Evolutionary conservation across 2,113 vertebrate species (phyloP), one percentile per base, ranked within the genome.

Genomic region (Toxostoma redivivum): DNA sequence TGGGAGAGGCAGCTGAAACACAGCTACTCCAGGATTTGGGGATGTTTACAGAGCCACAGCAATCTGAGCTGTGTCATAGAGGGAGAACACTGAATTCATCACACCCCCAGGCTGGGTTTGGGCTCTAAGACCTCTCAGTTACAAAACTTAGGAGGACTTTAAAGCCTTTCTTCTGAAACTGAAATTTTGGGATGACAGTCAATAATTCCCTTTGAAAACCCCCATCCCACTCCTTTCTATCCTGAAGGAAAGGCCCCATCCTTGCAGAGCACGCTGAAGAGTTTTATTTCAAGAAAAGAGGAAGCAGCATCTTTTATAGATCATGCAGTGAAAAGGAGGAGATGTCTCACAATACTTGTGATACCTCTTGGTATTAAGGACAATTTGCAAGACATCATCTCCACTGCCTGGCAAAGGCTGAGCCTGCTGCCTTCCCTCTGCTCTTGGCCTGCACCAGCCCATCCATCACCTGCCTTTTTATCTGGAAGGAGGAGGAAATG

Each of bases 381-480:
- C 89, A 58, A n/a, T 94, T 89, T 69, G 14, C 50, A 57, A 69
- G 62, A 17, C 66, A 76, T 48, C 70, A 50, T 71, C 78, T 81
- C 66, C 57, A 12, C 25, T 57, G 62, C 38, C 78, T 94, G 86
- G 83, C 86, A 72, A 61, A 53, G 57, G n/a, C 77, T 33, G 42
- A 87, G 89, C 65, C 77, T 85, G 73, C 86, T 89, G 83, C 93
- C 71, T 85, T 72, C 78, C 7, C 91, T 42, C 3, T 69, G 81
- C 62, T 87, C 53, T 48, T 82, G 84, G 66, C 74, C 91, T 11
- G 10, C 51, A 8, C 35, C 54, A 61, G 42, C 85, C 70, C 89
- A 88, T 97, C 74, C 87, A 92, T 95, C 91, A 88, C 78, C 91
- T 90, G 66, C 86, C 93, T 85, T 65, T 93, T 92, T 78, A 76